A percentile compares a stretch with the other conserved stretches of the same genome.
phyloP scores from a whole-genome alignment of 1,140 invertebrate genomes.

The Callitettix versicolor region DNA sequence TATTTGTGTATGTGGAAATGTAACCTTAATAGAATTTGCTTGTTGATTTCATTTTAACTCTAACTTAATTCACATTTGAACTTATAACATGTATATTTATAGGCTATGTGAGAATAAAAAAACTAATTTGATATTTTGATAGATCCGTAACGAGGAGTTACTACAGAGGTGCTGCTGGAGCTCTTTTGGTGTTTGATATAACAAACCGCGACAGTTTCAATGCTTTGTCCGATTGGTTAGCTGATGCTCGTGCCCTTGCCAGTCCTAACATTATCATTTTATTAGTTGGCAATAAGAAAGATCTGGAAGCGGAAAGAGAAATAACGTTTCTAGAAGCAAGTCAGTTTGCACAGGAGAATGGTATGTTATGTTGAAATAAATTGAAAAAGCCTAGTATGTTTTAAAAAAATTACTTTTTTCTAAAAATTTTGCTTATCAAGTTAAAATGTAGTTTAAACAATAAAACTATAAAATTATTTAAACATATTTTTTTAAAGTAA shows the following conservation, averaged over 20 bases:
- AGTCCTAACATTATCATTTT: constrained; percentile 77
- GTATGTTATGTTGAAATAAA: constrained; percentile 33
- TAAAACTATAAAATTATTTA: too few relatives aligned
- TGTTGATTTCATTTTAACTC: too few relatives aligned
- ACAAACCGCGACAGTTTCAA: constrained; percentile 74
- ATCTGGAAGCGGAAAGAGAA: constrained; percentile 63
- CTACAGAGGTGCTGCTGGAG: constrained; percentile 71
- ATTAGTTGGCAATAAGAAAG: constrained; percentile 74
- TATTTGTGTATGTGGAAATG: too few relatives aligned
- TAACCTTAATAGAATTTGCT: too few relatives aligned
- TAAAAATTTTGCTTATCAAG: too few relatives aligned
- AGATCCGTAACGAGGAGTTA: constrained; percentile 66
- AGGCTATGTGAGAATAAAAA: too few relatives aligned
- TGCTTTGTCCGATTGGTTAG: constrained; percentile 67
- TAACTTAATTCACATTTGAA: too few relatives aligned
- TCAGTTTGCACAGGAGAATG: constrained; percentile 72
- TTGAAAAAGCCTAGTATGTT: too few relatives aligned
- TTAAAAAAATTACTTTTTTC: too few relatives aligned
- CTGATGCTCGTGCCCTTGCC: constrained; percentile 74
- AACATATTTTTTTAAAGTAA: too few relatives aligned
- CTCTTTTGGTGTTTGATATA: constrained; percentile 68
- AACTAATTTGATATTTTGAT: too few relatives aligned
- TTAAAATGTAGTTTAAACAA: constrained; percentile 3
- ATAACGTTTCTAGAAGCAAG: constrained; percentile 74
- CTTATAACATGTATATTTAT: too few relatives aligned